Conservation (phyloP, 53 echinoderm and acorn worm genomes). For the Crossaster papposus region DNA sequence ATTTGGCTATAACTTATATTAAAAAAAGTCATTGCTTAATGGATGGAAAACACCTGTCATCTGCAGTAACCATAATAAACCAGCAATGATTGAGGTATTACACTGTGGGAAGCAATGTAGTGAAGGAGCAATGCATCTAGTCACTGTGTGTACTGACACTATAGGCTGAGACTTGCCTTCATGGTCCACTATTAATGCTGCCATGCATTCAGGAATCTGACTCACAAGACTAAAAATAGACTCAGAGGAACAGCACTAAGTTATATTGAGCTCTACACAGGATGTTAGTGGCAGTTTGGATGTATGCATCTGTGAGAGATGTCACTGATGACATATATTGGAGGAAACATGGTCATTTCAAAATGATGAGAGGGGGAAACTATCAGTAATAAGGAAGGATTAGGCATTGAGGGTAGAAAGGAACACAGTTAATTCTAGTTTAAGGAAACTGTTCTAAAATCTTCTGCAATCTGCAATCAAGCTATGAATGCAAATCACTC, state of each 20-base stretch:
- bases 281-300: neutral
- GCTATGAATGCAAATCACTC: too few species aligned
- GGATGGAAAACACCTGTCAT: too few species aligned
- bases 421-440: neutral
- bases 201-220: neutral
- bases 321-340: neutral
- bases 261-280: neutral
- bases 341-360: neutral
- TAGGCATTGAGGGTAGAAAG: neutral
- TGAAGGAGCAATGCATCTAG: too few species aligned
- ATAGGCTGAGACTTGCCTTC: too few species aligned
- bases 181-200: neutral
- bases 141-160: too few species aligned
- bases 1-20: too few species aligned
- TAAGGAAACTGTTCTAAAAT: too few species aligned
- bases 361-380: neutral
- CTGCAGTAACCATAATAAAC: too few species aligned
- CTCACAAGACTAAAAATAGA: constrained; percentile 40
- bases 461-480: too few species aligned
- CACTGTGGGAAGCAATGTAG: too few species aligned
- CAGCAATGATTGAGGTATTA: too few species aligned
- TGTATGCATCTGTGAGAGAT: neutral
- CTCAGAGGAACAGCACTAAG: neutral
- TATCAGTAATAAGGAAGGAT: neutral
- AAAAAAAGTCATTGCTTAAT: too few species aligned